Percentiles rank a stretch among this genome's conserved stretches.
Evolutionary conservation across 1,140 invertebrate genomes (phyloP).

Genomic region (Solen grandis): DNA sequence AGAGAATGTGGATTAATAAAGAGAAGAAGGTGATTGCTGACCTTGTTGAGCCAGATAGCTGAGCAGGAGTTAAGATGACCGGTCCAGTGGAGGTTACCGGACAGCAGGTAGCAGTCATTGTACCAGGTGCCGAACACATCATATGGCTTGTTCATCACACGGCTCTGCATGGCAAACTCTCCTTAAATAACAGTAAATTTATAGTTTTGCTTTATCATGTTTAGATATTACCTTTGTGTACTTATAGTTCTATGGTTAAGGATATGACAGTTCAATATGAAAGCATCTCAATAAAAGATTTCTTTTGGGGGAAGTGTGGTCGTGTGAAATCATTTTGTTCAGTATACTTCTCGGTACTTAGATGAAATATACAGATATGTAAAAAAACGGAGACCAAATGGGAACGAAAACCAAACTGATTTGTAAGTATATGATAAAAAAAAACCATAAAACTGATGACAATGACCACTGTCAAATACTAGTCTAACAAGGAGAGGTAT

Average conservation of each 20-base stretch:
- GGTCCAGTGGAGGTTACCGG: slow-evolving; percentile 90
- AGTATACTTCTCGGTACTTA: too few relatives aligned
- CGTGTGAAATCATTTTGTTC: too few relatives aligned
- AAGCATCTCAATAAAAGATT: background rate
- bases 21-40: slow-evolving; percentile 50
- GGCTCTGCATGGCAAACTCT: slow-evolving; percentile 88
- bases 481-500: too few relatives aligned
- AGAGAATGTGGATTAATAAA: too few relatives aligned
- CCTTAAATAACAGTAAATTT: slow-evolving; percentile 65
- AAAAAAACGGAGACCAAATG: too few relatives aligned
- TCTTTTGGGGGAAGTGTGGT: too few relatives aligned
- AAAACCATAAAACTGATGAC: too few relatives aligned
- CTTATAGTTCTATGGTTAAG: background rate
- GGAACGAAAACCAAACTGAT: too few relatives aligned
- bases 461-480: too few relatives aligned
- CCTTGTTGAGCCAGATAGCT: slow-evolving; percentile 92
- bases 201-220: background rate
- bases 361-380: too few relatives aligned
- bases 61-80: slow-evolving; percentile 90
- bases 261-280: background rate
- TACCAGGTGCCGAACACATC: slow-evolving; percentile 96
- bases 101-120: slow-evolving; percentile 90
- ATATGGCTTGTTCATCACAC: slow-evolving; percentile 92
- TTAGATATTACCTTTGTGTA: background rate
- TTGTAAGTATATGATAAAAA: too few relatives aligned